A percentile compares a stretch with the other conserved stretches of the same genome.
Evolutionary conservation across 2,888 invertebrate species (phyloP).

Genomic region (Megastigmus dorsalis): DNA sequence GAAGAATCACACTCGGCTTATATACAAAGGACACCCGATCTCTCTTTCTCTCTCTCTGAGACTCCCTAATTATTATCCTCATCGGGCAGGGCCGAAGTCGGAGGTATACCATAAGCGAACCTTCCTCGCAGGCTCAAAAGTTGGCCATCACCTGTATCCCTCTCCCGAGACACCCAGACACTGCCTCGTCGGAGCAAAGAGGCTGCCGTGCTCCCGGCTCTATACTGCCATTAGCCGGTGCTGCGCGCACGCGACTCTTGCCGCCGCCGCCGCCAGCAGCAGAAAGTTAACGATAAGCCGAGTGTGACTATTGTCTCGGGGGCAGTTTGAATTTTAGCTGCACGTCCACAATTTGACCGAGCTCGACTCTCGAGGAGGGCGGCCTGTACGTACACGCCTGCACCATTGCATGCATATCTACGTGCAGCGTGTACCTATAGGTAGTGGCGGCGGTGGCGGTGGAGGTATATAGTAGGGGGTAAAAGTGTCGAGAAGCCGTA

Average conservation of each 20-base stretch:
- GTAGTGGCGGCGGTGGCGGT: neutral
- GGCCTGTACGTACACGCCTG: too few species aligned
- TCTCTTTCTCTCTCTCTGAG: too few species aligned
- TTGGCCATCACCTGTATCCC: too few species aligned
- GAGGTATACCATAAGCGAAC: too few species aligned
- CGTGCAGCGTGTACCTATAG: neutral
- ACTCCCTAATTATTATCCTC: constrained; percentile 4
- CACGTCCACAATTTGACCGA: neutral
- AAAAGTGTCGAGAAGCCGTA: constrained; percentile 42
- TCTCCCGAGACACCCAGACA: neutral
- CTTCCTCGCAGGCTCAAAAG: too few species aligned
- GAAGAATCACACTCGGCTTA: too few species aligned
- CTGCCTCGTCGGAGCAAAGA: too few species aligned
- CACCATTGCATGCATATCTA: too few species aligned
- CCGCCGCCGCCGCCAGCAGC: too few species aligned
- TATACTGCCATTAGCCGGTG: constrained; percentile 15
- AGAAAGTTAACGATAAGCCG: constrained; percentile 38
- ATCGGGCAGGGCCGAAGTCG: neutral
- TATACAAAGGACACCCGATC: too few species aligned
- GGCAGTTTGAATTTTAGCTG: constrained; percentile 46
- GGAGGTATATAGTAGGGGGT: too few species aligned
- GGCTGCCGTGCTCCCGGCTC: neutral
- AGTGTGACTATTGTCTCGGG: constrained; percentile 20
- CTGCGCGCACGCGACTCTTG: neutral
- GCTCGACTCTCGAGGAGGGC: neutral